Evolutionary conservation across 2,113 vertebrate genomes (phyloP).

Genomic region (Corythoichthys haematopterus): DNA sequence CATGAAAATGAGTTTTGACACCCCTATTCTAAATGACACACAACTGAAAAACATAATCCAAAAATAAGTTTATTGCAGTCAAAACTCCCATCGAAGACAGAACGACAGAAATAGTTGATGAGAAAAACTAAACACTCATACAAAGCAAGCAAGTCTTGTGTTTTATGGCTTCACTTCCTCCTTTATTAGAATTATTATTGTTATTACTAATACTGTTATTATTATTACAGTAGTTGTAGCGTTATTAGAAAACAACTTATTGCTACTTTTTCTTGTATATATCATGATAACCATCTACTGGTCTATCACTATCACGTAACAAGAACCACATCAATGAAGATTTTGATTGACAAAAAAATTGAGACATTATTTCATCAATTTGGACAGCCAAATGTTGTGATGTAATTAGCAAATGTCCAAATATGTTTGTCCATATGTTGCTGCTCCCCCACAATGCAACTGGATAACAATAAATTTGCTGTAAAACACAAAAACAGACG

Average conservation of each 20-base stretch:
- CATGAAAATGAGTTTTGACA: no score
- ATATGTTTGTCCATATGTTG: neutral
- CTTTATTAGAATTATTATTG: conserved; percentile 11
- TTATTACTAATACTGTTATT: conserved; percentile 19
- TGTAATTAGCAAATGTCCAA: neutral
- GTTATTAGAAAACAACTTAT: conserved; percentile 36
- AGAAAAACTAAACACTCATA: conserved; percentile 39
- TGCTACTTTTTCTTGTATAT: conserved; percentile 41
- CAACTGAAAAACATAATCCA: conserved; percentile 24
- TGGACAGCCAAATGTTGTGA: neutral
- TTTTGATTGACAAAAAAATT: conserved; percentile 5
- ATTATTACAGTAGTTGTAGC: conserved; percentile 9
- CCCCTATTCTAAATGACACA: conserved; percentile 7
- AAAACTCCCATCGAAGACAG: conserved; percentile 42
- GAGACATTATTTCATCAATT: neutral
- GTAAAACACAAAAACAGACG: neutral
- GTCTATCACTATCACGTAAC: conserved; percentile 34
- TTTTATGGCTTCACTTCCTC: conserved; percentile 60
- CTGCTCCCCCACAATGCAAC: neutral
- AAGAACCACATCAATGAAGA: conserved; percentile 17
- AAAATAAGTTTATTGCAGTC: conserved; percentile 70
- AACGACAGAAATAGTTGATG: conserved; percentile 33
- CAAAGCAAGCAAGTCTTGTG: conserved; percentile 32
- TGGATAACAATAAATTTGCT: neutral
- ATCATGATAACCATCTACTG: conserved; percentile 26